phyloP scores from a whole-genome alignment of 2,888 invertebrate species.

The Drosophila colorata region DNA sequence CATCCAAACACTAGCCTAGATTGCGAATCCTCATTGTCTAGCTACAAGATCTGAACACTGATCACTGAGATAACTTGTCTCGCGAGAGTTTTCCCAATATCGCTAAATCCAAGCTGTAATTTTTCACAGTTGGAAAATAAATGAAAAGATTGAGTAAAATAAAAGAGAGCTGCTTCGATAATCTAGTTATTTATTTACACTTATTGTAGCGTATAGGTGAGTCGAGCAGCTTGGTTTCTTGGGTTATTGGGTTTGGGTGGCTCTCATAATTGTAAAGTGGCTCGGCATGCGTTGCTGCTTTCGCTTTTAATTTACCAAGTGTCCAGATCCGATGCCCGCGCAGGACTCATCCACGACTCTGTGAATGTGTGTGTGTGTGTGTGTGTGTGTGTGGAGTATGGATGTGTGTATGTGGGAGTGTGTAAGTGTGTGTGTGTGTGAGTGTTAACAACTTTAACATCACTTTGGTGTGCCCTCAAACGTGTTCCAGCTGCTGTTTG shows the following conservation, averaged over 20 bases:
- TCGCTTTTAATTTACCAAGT: slow-evolving; percentile 70
- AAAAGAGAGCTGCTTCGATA: too few species aligned
- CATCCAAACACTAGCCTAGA: too few species aligned
- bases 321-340: slow-evolving; percentile 27
- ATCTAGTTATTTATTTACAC: neutral
- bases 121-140: too few species aligned
- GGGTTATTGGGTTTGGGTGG: neutral
- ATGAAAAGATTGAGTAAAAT: too few species aligned
- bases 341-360: slow-evolving; percentile 15
- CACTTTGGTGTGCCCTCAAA: slow-evolving; percentile 73
- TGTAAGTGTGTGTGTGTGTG: slow-evolving; percentile 15
- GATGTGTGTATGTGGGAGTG: slow-evolving; percentile 33
- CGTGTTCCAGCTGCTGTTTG: slow-evolving; percentile 38
- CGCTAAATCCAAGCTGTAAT: too few species aligned
- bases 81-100: too few species aligned
- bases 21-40: too few species aligned
- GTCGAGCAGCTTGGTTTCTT: neutral
- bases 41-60: too few species aligned
- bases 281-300: slow-evolving; percentile 50
- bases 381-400: too few species aligned
- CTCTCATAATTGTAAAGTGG: slow-evolving; percentile 65
- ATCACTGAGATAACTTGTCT: too few species aligned
- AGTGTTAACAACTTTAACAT: slow-evolving; percentile 75
- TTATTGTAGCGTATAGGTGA: slow-evolving; percentile 10
- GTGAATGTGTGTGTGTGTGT: slow-evolving; percentile 7